A percentile compares a stretch with the other conserved stretches of the same genome.
phyloP scores from a whole-genome alignment of 1,140 invertebrate species.

The Acromyrmex heyeri region DNA sequence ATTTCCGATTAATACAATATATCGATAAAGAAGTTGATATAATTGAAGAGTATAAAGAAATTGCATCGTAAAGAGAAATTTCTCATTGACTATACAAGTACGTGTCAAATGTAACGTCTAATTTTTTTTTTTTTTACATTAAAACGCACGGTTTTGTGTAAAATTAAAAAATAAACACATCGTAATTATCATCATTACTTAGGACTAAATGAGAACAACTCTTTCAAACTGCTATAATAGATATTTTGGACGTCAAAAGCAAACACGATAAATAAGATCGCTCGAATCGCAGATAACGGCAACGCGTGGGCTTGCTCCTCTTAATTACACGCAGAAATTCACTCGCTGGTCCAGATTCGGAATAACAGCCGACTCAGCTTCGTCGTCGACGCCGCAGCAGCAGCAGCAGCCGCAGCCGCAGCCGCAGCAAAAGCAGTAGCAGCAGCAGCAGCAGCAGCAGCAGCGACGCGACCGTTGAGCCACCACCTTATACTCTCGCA shows the following conservation, averaged over 20 bases:
- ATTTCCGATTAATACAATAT: not conserved
- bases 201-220: not conserved
- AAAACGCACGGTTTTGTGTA: not conserved
- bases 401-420: not conserved
- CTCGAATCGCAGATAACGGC: constrained; percentile 31
- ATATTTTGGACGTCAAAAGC: not conserved
- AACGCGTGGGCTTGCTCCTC: constrained; percentile 2
- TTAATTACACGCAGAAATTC: constrained; percentile 68
- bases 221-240: not conserved
- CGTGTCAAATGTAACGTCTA: not conserved
- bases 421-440: not conserved
- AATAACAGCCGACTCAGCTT: constrained; percentile 70
- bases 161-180: not conserved
- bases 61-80: not conserved
- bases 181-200: constrained; percentile 13
- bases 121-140: not conserved
- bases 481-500: constrained; percentile 54
- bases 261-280: constrained; percentile 43
- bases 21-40: not conserved
- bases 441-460: constrained; percentile 3
- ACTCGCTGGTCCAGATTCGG: constrained; percentile 38
- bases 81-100: not conserved
- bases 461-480: constrained; percentile 15
- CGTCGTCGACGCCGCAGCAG: not conserved
- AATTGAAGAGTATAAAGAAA: not conserved